These are phyloP conservation scores for Dasyurus viverrinus DNA, from an alignment of 2,113 vertebrate species.

Conservation along the genomic window DNA sequence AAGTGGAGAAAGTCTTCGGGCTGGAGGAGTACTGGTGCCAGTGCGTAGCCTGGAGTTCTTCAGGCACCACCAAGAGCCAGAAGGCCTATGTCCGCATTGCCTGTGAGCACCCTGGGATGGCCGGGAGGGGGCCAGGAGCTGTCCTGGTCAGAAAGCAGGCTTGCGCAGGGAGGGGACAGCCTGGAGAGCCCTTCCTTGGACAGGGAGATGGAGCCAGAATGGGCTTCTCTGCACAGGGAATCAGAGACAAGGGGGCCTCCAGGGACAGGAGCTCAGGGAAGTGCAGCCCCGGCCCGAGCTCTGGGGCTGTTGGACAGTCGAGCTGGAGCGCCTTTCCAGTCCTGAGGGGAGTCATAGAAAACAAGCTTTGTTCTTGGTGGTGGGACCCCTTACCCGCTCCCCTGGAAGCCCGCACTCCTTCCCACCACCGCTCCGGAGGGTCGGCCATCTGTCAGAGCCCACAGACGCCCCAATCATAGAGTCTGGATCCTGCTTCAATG, in stretches of 20 bases:
- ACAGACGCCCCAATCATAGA: too few species aligned
- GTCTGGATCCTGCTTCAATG: neutral
- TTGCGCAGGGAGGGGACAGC: neutral
- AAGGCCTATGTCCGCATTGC: conserved; percentile 97
- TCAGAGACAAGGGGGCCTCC: neutral
- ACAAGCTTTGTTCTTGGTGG: neutral
- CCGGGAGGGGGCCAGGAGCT: fast-evolving
- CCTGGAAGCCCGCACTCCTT: neutral
- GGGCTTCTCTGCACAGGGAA: neutral
- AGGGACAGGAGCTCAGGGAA: neutral
- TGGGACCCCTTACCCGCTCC: neutral
- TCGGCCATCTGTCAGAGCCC: neutral
- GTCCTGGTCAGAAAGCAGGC: fast-evolving
- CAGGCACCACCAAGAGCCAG: conserved; percentile 98
- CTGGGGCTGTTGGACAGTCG: neutral
- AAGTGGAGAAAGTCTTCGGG: conserved; percentile 98
- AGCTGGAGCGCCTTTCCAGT: neutral
- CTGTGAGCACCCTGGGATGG: conserved; percentile 87
- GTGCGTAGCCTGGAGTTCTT: conserved; percentile 98
- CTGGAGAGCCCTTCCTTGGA: neutral
- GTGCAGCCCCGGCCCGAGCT: neutral
- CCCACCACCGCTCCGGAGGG: neutral
- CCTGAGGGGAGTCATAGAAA: neutral
- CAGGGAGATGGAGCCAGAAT: neutral
- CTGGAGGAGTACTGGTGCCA: conserved; percentile 99